Conservation (phyloP, 2,797 vertebrate species). For the Channallabes apus region DNA sequence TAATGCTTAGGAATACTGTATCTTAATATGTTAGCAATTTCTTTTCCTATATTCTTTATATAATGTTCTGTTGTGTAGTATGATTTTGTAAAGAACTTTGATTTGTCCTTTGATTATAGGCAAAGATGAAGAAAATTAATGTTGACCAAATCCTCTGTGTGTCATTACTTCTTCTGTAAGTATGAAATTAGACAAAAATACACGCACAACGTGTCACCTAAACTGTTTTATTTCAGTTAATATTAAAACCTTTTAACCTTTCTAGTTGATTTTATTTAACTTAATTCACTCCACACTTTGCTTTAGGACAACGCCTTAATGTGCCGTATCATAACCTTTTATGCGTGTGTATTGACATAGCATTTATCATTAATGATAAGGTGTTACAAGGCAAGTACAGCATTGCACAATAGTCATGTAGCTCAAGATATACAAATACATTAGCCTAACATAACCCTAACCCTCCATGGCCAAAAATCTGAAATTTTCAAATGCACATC, state of each 20-base stretch:
- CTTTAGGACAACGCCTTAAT: neutral
- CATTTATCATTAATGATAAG: conserved; percentile 19
- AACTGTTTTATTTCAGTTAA: neutral
- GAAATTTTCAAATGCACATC: neutral
- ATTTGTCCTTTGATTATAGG: neutral
- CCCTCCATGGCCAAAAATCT: too few species aligned
- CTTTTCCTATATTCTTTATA: too few species aligned
- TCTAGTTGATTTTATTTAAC: neutral
- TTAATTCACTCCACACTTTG: neutral
- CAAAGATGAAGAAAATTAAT: conserved; percentile 10
- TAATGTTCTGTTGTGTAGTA: neutral
- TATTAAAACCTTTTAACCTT: neutral
- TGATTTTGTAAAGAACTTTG: neutral
- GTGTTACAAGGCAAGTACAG: neutral
- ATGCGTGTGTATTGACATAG: neutral
- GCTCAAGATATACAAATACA: neutral
- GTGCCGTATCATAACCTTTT: neutral
- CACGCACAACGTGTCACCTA: neutral
- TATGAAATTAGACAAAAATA: conserved; percentile 6
- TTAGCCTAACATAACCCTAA: too few species aligned
- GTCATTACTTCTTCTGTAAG: conserved; percentile 29
- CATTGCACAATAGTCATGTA: neutral
- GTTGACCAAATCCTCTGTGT: neutral
- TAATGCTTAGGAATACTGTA: neutral
- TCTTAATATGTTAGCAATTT: neutral